phyloP scores from a whole-genome alignment of 2,113 vertebrate species.

The Pica pica region DNA sequence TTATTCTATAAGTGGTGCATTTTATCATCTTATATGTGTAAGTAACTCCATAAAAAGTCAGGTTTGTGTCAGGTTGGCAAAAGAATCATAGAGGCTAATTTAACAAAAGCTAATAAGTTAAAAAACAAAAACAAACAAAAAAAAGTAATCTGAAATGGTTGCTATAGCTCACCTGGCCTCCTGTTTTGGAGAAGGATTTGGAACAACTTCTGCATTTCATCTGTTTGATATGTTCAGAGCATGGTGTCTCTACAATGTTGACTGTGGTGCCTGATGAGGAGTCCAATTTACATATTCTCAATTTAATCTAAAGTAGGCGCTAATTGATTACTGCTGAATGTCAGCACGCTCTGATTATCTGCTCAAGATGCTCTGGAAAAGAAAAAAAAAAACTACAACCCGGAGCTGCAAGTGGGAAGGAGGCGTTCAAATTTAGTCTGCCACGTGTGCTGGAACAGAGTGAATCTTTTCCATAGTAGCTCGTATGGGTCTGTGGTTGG shows the following conservation, averaged over 20 bases:
- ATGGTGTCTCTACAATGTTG: constrained; percentile 70
- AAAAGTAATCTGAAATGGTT: not conserved
- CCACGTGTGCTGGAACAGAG: not conserved
- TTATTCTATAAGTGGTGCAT: not conserved
- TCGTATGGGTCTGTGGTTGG: not conserved
- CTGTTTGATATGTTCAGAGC: constrained; percentile 70
- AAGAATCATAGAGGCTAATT: not conserved
- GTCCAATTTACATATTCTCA: constrained; percentile 82
- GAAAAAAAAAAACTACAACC: not conserved
- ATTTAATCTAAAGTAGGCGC: constrained; percentile 85
- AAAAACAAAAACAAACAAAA: not conserved
- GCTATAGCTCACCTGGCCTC: not conserved
- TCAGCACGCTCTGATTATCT: constrained; percentile 82
- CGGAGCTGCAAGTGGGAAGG: constrained; percentile 44
- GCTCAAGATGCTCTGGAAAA: constrained; percentile 73
- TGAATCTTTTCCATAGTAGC: not conserved
- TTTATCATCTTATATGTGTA: not conserved
- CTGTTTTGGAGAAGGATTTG: constrained; percentile 49
- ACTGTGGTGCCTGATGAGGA: constrained; percentile 77
- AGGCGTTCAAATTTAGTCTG: constrained; percentile 16
- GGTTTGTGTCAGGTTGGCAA: not conserved
- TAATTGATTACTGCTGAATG: constrained; percentile 85
- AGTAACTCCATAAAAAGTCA: not conserved
- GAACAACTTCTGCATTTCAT: constrained; percentile 59
- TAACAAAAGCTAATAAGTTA: not conserved